phyloP scores from a whole-genome alignment of 2,113 vertebrate genomes.

The Neogale vison region DNA sequence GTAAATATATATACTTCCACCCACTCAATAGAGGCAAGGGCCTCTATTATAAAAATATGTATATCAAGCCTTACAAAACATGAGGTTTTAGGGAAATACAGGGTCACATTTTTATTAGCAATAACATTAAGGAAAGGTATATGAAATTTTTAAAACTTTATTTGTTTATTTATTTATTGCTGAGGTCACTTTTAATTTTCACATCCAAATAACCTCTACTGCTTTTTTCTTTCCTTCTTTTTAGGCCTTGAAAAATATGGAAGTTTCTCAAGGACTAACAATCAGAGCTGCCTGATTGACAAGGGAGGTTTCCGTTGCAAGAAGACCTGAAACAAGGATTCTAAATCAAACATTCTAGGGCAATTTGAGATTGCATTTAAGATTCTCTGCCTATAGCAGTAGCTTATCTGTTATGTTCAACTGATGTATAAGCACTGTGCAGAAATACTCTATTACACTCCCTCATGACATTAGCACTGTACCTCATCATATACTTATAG shows the following conservation, averaged over 20 bases:
- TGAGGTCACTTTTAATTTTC: not conserved
- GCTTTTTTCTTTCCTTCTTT: not conserved
- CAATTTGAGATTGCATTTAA: conserved; percentile 40
- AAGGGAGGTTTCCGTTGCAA: conserved; percentile 48
- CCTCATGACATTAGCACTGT: not conserved
- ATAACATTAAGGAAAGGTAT: not conserved
- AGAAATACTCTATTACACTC: conserved; percentile 2
- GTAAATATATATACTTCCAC: not conserved
- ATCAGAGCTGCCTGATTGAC: conserved; percentile 40
- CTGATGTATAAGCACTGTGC: not conserved
- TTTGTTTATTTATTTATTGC: not conserved
- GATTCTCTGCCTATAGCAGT: not conserved
- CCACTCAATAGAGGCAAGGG: not conserved
- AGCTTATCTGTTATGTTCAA: not conserved
- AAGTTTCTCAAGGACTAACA: conserved; percentile 44
- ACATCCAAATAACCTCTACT: not conserved
- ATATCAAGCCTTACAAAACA: conserved; percentile 33
- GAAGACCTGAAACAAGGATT: conserved; percentile 59
- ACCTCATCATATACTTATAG: conserved; percentile 25
- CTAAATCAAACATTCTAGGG: conserved; percentile 55
- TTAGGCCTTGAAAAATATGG: not conserved
- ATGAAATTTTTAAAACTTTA: not conserved
- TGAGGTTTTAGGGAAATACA: not conserved
- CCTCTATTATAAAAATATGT: not conserved
- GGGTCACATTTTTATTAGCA: not conserved